A percentile compares a stretch with the other conserved stretches of the same genome.
These are phyloP conservation scores for Lypha dubia DNA, from an alignment of 2,888 invertebrate genomes.

Conservation along the genomic window DNA sequence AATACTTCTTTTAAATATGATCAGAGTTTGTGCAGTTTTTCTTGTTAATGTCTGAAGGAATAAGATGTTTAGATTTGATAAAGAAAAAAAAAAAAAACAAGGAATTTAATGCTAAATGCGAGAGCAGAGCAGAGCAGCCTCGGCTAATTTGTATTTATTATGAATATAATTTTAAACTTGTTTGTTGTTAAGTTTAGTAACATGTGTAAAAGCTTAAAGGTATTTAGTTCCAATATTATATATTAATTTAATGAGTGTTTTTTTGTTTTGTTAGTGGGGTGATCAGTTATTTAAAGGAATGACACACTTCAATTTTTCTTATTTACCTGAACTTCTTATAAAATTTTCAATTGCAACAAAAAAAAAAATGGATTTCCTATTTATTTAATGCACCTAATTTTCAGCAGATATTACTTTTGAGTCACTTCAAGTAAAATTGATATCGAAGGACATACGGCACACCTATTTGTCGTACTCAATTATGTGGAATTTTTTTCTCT, in stretches of 20 bases:
- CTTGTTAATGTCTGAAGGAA: conserved; percentile 52
- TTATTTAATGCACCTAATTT: no score
- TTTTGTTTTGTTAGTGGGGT: background rate
- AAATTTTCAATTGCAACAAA: no score
- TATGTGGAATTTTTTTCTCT: no score
- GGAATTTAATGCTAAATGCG: background rate
- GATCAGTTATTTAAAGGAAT: background rate
- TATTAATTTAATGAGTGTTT: background rate
- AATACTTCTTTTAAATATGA: conserved; percentile 37
- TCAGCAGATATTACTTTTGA: no score
- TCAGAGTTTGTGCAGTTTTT: conserved; percentile 37
- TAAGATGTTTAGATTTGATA: conserved; percentile 64
- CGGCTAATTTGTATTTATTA: conserved; percentile 36
- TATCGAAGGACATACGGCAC: no score
- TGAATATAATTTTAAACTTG: conserved; percentile 52
- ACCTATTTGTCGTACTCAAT: no score
- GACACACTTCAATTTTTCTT: no score
- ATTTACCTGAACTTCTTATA: no score
- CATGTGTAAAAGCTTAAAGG: conserved; percentile 53
- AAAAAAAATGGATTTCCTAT: no score
- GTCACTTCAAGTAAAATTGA: no score
- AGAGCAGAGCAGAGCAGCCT: conserved; percentile 6
- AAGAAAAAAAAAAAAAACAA: background rate
- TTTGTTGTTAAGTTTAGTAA: conserved; percentile 26
- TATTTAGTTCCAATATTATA: conserved; percentile 19